Evolutionary conservation across 1,140 invertebrate species (phyloP), one percentile per base, ranked within the genome.

Genomic region (Macrobrachium nipponense): DNA sequence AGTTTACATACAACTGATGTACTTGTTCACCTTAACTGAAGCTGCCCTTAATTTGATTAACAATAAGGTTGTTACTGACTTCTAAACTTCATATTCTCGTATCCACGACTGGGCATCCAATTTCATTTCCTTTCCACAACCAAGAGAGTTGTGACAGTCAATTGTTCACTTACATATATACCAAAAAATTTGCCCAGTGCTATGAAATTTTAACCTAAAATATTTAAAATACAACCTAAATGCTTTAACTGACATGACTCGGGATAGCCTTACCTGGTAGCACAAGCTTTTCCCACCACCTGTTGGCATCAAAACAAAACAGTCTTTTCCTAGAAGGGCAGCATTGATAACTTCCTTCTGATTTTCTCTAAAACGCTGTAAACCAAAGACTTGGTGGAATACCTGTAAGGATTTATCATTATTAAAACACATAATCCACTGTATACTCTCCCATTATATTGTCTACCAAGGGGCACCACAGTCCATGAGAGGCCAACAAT

Each of bases 211-310:
- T 51, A 51, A 51, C 8, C 12, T 51, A n/a, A n/a, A 51, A 51
- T 51, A 51, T 51, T 36, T n/a, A n/a, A n/a, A 51, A 51, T 10
- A 51, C 51, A 51, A 51, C 51, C 27, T 36, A 5, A 51, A 51
- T 10, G 51, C 0, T 51, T 51, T 51, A 51, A 51, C 51, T 51
- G 51, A 51, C 7, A 51, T 51, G 12, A 12, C 51, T 51, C 8
- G 12, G 51, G 51, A 51, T 51, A 51, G 66, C 3, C 17, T 81
- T 27, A 97, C 92, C 92, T 99, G 98, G 92, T 99, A 99, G 90
- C 98, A 98, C 18, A 99, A 91, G 64, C 97, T 98, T 92, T 99
- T 99, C 88, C 98, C 98, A 88, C 97, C 98, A 51, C 98, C 98
- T 72, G 98, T 99, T 17, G 98, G 98, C 98, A 99, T 99, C 0